Evolutionary conservation across 2,797 vertebrate genomes (phyloP).

Genomic region (Margarornis squamiger): DNA sequence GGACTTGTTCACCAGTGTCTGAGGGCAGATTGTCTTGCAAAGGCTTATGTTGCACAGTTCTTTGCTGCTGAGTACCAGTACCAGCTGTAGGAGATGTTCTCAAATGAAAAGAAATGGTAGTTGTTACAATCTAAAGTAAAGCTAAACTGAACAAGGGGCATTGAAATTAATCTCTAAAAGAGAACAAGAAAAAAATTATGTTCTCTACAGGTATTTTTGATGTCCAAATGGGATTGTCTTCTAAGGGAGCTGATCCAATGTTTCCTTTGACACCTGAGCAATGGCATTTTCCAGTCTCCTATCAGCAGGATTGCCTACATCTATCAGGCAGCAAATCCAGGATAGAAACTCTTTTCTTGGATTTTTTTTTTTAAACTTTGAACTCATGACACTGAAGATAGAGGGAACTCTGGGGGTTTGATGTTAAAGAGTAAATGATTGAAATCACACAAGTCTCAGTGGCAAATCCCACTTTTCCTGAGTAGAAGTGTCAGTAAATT

Average conservation of each 20-base stretch:
- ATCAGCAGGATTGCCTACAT: neutral
- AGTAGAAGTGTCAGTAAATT: neutral
- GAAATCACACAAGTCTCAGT: neutral
- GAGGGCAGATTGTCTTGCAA: neutral
- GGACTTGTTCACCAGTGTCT: neutral
- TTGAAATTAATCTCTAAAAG: neutral
- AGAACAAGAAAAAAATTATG: neutral
- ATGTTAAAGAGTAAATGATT: neutral
- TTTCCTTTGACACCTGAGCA: neutral
- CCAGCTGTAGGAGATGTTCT: neutral
- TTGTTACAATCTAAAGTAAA: neutral
- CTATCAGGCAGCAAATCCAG: neutral
- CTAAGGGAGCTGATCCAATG: neutral
- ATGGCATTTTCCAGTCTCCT: neutral
- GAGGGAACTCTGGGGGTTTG: fast-evolving
- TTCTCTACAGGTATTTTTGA: neutral
- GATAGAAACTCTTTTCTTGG: neutral
- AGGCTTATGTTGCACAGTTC: neutral
- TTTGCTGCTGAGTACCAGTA: neutral
- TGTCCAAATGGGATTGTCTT: neutral
- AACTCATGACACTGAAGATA: neutral
- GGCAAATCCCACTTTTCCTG: neutral
- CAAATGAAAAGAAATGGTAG: neutral
- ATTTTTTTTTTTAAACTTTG: neutral
- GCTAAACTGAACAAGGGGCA: neutral